Base-by-base conservation (phyloP, 2,113 vertebrate species). In the Hucho hucho region DNA sequence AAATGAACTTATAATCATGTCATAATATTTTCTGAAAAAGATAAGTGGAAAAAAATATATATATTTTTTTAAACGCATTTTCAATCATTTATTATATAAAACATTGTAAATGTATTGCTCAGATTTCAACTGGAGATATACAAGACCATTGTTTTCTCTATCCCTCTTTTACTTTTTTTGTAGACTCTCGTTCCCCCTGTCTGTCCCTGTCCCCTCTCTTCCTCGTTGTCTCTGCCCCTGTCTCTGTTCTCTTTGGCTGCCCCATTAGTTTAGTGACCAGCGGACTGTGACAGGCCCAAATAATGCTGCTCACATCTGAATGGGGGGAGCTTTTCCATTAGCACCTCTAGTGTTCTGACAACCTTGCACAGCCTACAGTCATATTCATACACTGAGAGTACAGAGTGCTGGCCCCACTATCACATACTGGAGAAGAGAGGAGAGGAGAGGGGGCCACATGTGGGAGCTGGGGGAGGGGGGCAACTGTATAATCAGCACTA, bases 251-350 rank as follows among this genome's bases (percentile, higher is more conserved):
- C 78, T 85, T 76, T 84, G 83, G 87, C 92, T 93, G 96, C 95
- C 95, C 97, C 97, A 99, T 99, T 99, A 98, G 95, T 94, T 96
- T 94, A 93, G 94, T 95, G 96, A 94, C 95, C 96, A 95, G 95
- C 88, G 94, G 96, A 96, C 95, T 97, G 95, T 96, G 95, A 97
- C 96, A 95, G 88, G 94, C 93, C 92, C 95, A 89, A 89, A 92
- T 95, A 95, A 95, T 93, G 92, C 94, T 93, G 93, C 93, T 88
- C 94, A 94, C 95, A 94, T 96, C 95, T 96, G 94, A 95, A 96
- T 95, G 94, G 94, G 93, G 37, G 96, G 95, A 96, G 96, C 94
- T 96, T 96, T 98, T 97, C 97, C 95, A 98, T 98, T 98, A 98
- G 95, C 91, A 92, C 95, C 94, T 95, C 96, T 97, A 28, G 32